These are phyloP conservation scores for Melanotaenia maccullochi DNA, from an alignment of 2,797 vertebrate genomes.

Conservation along the genomic window DNA sequence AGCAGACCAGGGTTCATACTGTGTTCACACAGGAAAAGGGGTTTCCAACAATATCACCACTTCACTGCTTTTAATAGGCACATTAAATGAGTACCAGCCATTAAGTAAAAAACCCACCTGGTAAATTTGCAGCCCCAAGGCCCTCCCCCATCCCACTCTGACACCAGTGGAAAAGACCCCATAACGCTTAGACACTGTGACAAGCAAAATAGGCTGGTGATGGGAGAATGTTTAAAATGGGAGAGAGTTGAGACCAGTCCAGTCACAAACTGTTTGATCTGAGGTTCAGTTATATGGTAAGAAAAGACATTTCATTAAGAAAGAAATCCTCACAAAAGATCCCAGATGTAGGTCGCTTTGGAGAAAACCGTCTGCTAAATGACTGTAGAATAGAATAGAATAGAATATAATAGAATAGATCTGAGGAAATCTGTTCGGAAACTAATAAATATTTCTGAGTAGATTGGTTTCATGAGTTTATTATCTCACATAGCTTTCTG, in stretches of 20 bases:
- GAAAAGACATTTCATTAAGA: neutral
- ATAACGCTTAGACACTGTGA: conserved; percentile 40
- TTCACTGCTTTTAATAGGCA: conserved; percentile 54
- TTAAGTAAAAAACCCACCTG: conserved; percentile 60
- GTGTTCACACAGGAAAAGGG: conserved; percentile 25
- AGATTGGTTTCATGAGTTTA: no score
- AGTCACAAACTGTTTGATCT: neutral
- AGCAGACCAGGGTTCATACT: conserved; percentile 31
- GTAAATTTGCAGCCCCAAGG: conserved; percentile 19
- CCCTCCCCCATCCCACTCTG: conserved; percentile 28
- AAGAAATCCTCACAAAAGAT: neutral
- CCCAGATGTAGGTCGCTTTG: no score
- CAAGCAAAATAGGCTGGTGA: conserved; percentile 47
- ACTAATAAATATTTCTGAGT: no score
- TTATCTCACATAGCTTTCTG: no score
- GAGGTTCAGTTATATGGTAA: no score
- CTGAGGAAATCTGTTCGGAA: neutral
- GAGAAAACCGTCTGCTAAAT: no score
- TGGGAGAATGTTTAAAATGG: conserved; percentile 31
- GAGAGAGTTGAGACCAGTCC: neutral
- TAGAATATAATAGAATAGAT: no score
- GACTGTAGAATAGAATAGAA: no score
- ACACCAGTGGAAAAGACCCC: conserved; percentile 35
- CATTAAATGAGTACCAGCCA: conserved; percentile 53
- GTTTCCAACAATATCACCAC: conserved; percentile 50